Percentiles rank a stretch among this genome's conserved stretches.
Conservation (phyloP, 2,113 vertebrate genomes). For the Pandion haliaetus region DNA sequence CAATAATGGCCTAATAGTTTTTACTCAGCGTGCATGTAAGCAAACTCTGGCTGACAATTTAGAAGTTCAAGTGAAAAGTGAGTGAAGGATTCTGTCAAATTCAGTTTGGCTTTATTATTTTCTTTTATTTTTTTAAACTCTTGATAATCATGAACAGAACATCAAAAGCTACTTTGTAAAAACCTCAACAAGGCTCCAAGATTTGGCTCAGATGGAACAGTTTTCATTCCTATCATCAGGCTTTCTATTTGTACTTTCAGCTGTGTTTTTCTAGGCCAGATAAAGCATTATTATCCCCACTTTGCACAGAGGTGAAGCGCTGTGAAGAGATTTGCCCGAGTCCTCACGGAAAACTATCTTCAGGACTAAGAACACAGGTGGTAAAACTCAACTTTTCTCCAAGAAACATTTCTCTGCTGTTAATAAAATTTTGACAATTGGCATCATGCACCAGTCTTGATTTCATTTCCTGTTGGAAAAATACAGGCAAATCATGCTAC, state of each 20-base stretch:
- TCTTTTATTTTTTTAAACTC: neutral
- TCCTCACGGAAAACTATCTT: neutral
- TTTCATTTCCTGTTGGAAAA: constrained; percentile 60
- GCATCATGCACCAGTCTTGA: neutral
- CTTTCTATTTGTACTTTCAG: neutral
- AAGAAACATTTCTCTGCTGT: neutral
- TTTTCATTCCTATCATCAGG: neutral
- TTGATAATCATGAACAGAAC: neutral
- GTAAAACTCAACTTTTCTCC: neutral
- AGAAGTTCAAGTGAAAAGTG: neutral
- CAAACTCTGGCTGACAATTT: neutral
- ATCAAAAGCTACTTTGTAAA: neutral
- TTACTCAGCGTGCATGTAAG: neutral
- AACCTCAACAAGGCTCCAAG: neutral
- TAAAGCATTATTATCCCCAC: neutral
- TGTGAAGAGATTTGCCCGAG: neutral
- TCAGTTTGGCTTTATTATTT: neutral
- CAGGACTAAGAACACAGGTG: constrained; percentile 10
- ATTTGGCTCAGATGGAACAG: neutral
- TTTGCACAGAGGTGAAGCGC: neutral
- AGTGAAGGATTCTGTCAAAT: neutral
- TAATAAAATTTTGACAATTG: constrained; percentile 24
- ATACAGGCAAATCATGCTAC: neutral
- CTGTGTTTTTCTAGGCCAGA: neutral
- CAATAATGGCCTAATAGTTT: neutral